Base-by-base conservation (phyloP, 2,797 vertebrate genomes). In the Novumbra hubbsi region DNA sequence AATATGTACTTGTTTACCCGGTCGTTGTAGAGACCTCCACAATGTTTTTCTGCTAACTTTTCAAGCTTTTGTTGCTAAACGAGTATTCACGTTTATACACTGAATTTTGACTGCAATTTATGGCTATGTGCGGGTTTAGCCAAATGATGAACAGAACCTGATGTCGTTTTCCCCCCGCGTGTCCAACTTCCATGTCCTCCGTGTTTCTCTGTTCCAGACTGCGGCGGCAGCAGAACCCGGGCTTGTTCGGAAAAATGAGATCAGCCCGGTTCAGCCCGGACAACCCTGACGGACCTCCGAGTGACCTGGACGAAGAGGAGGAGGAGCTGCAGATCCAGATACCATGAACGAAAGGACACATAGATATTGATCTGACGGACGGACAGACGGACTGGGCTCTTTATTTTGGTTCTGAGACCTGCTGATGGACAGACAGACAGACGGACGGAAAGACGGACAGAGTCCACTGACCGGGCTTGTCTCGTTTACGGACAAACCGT, bases 261-360 rank as follows among this genome's bases (percentile, higher is more conserved):
- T 91, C 93, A 0, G 4, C 95, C 32, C 96, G 96, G 32, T 98
- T 97, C 12, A 83, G 93, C 65, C 79, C 94, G 0, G 96, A 97
- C 0, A 95, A 96, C 6, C 66, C 93, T 0, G 94, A 95, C 0
- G 95, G 93, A 0, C 92, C 92, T 1, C 85, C 90, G 80, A 98
- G 96, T 0, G 96, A 98, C 85, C 81, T 93, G 1, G 97, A 99
- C 0, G 97, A 98, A 41, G 97, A 98, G 0, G 95, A 96, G 17
- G 92, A 92, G 71, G 94, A 96, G 78, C 92, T 96, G 74, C 96
- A 96, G 88, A 94, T 98, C 70, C 96, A 99, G 88, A 96, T 97
- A 85, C 92, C 95, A 73, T 97, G 94, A 93, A 76, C 76, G 41
- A 63, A 34, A 63, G 60, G 62, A 52, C 68, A 75, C 65, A 49